Conservation (phyloP, 2,113 vertebrate genomes). For the Elanoides forficatus region DNA sequence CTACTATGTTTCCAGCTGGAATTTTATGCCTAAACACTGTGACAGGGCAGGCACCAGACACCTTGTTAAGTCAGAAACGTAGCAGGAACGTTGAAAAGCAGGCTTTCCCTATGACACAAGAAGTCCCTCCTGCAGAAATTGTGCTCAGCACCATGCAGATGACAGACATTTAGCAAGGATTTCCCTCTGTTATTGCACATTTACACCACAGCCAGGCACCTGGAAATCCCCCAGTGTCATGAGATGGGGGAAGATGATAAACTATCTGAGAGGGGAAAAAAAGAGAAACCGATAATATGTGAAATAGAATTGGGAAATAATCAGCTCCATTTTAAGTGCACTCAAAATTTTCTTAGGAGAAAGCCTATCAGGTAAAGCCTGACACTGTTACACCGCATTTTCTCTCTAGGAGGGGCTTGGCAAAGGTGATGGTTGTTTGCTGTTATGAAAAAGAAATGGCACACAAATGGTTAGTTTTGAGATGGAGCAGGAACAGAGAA, state of each 20-base stretch:
- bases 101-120: not conserved
- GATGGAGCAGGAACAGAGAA: not conserved
- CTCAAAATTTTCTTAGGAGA: not conserved
- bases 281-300: not conserved
- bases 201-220: not conserved
- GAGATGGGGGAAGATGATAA: not conserved
- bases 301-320: not conserved
- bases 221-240: not conserved
- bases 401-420: not conserved
- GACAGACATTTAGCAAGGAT: not conserved
- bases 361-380: not conserved
- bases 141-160: not conserved
- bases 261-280: not conserved
- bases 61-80: accelerated
- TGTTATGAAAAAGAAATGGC: not conserved
- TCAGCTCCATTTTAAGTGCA: not conserved
- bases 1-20: not conserved
- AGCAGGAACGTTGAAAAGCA: not conserved
- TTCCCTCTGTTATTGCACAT: not conserved
- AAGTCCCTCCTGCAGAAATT: not conserved
- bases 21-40: not conserved
- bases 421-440: not conserved
- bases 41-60: not conserved
- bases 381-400: not conserved
- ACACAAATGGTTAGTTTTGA: not conserved